Percentiles rank a stretch among this genome's conserved stretches.
Evolutionary conservation across 2,888 invertebrate genomes (phyloP).

Genomic region (Hirtodrosophila duncani): DNA sequence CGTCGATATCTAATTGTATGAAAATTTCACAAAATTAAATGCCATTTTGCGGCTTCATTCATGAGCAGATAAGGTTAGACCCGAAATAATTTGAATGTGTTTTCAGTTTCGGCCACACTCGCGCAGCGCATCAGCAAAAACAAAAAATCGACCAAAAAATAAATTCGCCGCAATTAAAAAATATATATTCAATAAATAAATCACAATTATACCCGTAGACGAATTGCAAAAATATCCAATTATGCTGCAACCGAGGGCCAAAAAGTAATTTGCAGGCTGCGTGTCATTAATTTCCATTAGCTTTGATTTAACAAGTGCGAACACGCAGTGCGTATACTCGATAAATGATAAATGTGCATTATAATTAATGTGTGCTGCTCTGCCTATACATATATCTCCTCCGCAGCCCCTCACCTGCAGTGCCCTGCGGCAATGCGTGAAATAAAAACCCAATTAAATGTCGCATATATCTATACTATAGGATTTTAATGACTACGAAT

Average conservation of each 20-base stretch:
- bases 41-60: slow-evolving; percentile 65
- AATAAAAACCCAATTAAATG: slow-evolving; percentile 29
- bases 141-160: slow-evolving; percentile 7
- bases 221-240: slow-evolving; percentile 15
- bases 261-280: slow-evolving; percentile 47
- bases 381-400: slow-evolving; percentile 1
- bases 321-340: slow-evolving; percentile 15
- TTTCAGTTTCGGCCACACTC: slow-evolving; percentile 37
- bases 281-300: slow-evolving; percentile 53
- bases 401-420: background rate
- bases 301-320: slow-evolving; percentile 37
- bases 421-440: slow-evolving; percentile 4
- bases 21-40: slow-evolving; percentile 63
- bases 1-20: slow-evolving; percentile 50
- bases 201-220: too few relatives aligned
- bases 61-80: slow-evolving; percentile 56
- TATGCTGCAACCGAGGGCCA: slow-evolving; percentile 41
- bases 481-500: slow-evolving; percentile 25
- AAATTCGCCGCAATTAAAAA: slow-evolving; percentile 1
- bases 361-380: slow-evolving; percentile 24
- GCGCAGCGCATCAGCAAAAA: slow-evolving; percentile 10
- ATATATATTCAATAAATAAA: slow-evolving; percentile 35
- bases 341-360: slow-evolving; percentile 35
- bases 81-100: slow-evolving; percentile 55
- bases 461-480: slow-evolving; percentile 7